Evolutionary conservation across 2,113 vertebrate species (phyloP), one percentile per base, ranked within the genome.

Genomic region (Pimephales promelas): DNA sequence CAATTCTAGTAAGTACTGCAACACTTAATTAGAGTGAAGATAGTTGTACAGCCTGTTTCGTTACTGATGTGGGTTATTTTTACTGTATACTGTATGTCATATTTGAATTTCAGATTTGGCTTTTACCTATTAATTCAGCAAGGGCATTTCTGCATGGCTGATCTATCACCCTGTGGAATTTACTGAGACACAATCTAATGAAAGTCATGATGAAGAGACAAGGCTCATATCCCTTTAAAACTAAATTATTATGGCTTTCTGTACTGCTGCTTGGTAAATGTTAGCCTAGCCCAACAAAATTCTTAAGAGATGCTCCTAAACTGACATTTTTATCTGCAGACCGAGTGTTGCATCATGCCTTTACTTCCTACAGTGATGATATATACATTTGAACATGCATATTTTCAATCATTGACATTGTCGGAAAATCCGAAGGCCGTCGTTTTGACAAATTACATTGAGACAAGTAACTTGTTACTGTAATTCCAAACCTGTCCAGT

Each of bases 81-180:
- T 66, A 22, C 40, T 28, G 2, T 49, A 31, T 45, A n/a, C n/a
- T n/a, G n/a, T n/a, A 40, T 47, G 24, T 56, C 75, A 61, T 74
- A 74, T 74, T 74, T 52, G 26, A 52, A 52, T 28, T 26, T 31
- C 72, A 52, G 45, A 8, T 28, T 52, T 14, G 71, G 43, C 45
- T 74, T 52, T 72, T 72, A 72, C 68, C 40, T 45, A 72, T 72
- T 72, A 52, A 74, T 74, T 74, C 45, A 74, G 72, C 1, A 40
- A 79, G n/a, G 75, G 54, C n/a, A 78, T 74, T 74, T 77, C 34
- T 62, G 13, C 34, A 47, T 79, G 56, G 77, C 40, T 79, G 56
- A 79, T 64, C 77, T 64, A 16, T 61, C 14, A 18, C 40, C 77
- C 57, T 62, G 36, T 59, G 52, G 54, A 43, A 56, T 76, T 45